Evolutionary conservation across 2,113 vertebrate species (phyloP).

Genomic region (Labrus mixtus): DNA sequence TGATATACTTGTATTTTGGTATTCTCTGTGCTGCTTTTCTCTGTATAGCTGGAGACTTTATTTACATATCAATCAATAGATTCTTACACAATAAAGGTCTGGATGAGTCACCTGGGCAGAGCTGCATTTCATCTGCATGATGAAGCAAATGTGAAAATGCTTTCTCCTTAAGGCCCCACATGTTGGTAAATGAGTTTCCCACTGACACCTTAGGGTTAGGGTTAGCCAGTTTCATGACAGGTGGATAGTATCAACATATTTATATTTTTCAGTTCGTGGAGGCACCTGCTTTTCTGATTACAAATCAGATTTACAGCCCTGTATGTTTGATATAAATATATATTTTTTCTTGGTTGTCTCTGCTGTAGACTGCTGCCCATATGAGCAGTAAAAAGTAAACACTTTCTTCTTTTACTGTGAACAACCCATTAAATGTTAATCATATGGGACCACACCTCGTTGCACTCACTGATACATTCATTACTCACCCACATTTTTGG

Average conservation of each 20-base stretch:
- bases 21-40: constrained; percentile 4
- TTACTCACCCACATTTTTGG: constrained; percentile 30
- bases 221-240: constrained; percentile 38
- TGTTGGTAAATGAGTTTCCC: constrained; percentile 47
- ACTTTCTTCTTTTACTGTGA: constrained; percentile 49
- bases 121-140: constrained; percentile 45
- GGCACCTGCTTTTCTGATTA: constrained; percentile 44
- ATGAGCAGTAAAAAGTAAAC: constrained; percentile 44
- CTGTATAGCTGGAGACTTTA: constrained; percentile 18
- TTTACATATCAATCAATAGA: constrained; percentile 67
- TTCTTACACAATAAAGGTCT: constrained; percentile 35
- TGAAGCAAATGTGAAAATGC: constrained; percentile 20
- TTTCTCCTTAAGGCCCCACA: constrained; percentile 27
- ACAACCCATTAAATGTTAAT: constrained; percentile 66
- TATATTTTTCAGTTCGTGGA: constrained; percentile 42
- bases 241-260: constrained; percentile 22
- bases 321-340: background rate
- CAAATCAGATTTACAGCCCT: constrained; percentile 31
- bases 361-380: background rate
- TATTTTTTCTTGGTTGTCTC: background rate
- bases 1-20: background rate
- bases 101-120: constrained; percentile 46
- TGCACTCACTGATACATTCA: constrained; percentile 47
- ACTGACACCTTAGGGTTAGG: too few species aligned
- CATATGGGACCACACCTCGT: constrained; percentile 51